phyloP scores from a whole-genome alignment of 1,140 invertebrate species.

The Gonioctena quinquepunctata region DNA sequence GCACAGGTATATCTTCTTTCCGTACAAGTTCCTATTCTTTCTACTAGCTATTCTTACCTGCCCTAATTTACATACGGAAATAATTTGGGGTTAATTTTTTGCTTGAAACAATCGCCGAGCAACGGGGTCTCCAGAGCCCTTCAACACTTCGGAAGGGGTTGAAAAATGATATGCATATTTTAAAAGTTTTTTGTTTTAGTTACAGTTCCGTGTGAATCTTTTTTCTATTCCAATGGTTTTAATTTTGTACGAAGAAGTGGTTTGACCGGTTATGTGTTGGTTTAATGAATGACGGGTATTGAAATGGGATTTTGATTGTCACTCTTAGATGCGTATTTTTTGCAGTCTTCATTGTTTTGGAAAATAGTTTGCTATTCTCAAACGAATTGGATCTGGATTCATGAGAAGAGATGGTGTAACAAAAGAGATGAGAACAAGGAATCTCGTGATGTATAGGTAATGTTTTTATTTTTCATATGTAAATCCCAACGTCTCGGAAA shows the following conservation, averaged over 20 bases:
- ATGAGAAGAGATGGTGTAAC: too few relatives aligned
- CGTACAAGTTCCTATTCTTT: slow-evolving; percentile 11
- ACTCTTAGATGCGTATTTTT: neutral
- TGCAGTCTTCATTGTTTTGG: neutral
- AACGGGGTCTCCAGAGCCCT: slow-evolving; percentile 30
- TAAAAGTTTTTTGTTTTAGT: slow-evolving; percentile 39
- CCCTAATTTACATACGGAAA: slow-evolving; percentile 36
- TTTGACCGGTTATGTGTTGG: slow-evolving; percentile 17
- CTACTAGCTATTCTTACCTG: slow-evolving; percentile 28
- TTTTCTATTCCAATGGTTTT: slow-evolving; percentile 30
- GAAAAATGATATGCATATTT: slow-evolving; percentile 41
- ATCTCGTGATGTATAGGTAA: too few relatives aligned
- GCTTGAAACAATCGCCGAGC: slow-evolving; percentile 36
- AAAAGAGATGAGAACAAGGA: too few relatives aligned
- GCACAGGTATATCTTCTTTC: slow-evolving; percentile 17
- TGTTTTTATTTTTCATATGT: too few relatives aligned
- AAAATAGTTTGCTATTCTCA: too few relatives aligned
- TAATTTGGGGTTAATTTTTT: slow-evolving; percentile 47
- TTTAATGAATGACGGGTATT: slow-evolving; percentile 7
- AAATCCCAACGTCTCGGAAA: too few relatives aligned
- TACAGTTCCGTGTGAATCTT: slow-evolving; percentile 38
- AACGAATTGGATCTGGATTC: too few relatives aligned
- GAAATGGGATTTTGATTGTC: slow-evolving; percentile 11
- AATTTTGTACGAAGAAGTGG: slow-evolving; percentile 18
- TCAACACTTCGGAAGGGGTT: slow-evolving; percentile 27